Conservation (phyloP, 2,888 invertebrate genomes). For the Tromatobia lineatoria region DNA sequence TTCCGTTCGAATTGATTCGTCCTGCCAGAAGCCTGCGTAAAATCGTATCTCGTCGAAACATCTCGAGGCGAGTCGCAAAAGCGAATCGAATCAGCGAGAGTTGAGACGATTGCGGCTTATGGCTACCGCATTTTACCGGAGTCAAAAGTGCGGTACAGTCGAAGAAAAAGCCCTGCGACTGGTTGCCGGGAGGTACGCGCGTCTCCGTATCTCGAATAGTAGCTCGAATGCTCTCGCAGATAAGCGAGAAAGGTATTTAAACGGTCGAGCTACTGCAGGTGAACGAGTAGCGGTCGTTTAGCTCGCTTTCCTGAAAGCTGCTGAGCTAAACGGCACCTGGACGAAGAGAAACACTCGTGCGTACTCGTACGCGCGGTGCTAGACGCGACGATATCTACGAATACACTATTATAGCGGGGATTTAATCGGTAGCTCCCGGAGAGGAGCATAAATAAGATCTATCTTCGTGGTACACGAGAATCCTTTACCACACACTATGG, state of each 20-base stretch:
- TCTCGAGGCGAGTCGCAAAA: constrained; percentile 48
- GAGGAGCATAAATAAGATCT: constrained; percentile 84
- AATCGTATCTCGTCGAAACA: constrained; percentile 68
- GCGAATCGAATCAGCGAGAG: constrained; percentile 70
- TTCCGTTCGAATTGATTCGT: constrained; percentile 73
- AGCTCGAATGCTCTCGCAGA: constrained; percentile 28
- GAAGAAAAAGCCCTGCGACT: constrained; percentile 7
- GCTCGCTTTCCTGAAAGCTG: constrained; percentile 69
- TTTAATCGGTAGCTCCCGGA: constrained; percentile 82
- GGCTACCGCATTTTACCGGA: constrained; percentile 57
- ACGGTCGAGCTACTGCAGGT: constrained; percentile 62
- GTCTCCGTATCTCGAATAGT: constrained; percentile 41
- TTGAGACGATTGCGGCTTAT: constrained; percentile 37
- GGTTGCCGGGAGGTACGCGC: constrained; percentile 30
- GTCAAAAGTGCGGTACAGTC: not conserved
- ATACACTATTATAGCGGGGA: constrained; percentile 73
- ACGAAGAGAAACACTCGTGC: constrained; percentile 73
- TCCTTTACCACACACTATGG: constrained; percentile 78
- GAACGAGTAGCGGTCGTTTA: constrained; percentile 30
- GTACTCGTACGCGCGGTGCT: constrained; percentile 16
- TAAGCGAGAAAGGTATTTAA: constrained; percentile 59
- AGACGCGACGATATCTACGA: constrained; percentile 48
- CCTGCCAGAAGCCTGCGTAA: constrained; percentile 65
- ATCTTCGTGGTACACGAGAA: constrained; percentile 84
- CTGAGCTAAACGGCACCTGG: constrained; percentile 72